Percentiles rank a stretch among this genome's conserved stretches.
These are phyloP conservation scores for Oxycera nigricornis DNA, from an alignment of 2,888 invertebrate species.

Conservation along the genomic window DNA sequence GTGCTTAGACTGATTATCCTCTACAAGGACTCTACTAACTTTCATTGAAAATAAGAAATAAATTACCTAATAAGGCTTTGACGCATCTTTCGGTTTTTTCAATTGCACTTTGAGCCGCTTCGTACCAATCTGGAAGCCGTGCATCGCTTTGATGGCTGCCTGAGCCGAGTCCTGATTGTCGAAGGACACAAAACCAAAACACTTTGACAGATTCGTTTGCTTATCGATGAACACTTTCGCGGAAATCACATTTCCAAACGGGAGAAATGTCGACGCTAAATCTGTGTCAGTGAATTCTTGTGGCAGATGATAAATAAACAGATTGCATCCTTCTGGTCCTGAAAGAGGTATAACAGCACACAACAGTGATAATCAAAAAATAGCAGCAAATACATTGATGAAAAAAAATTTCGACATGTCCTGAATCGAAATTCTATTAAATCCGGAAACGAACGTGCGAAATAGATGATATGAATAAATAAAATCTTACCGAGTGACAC, in stretches of 20 bases:
- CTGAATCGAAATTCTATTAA: background rate
- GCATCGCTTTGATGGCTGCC: conserved; percentile 96
- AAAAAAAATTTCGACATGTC: background rate
- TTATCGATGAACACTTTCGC: conserved; percentile 99
- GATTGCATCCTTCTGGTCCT: conserved; percentile 98
- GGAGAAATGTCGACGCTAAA: conserved; percentile 94
- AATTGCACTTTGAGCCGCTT: conserved; percentile 98
- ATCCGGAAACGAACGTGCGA: background rate
- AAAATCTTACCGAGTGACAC: conserved; percentile 12
- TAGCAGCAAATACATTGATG: background rate
- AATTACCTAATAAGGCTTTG: conserved; percentile 83
- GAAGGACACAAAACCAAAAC: conserved; percentile 98
- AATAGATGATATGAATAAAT: conserved; percentile 25
- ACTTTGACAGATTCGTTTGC: conserved; percentile 98
- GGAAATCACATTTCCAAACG: conserved; percentile 97
- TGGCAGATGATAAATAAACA: conserved; percentile 99
- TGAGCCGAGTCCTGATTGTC: conserved; percentile 94
- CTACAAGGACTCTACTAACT: background rate
- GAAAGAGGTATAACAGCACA: conserved; percentile 24
- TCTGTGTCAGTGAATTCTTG: conserved; percentile 98
- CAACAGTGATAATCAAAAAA: background rate
- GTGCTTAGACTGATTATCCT: too few species aligned
- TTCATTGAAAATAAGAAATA: background rate
- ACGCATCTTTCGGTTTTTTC: conserved; percentile 92
- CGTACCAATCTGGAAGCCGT: conserved; percentile 97